phyloP scores from a whole-genome alignment of 2,888 invertebrate species.

The Sepiola atlantica region DNA sequence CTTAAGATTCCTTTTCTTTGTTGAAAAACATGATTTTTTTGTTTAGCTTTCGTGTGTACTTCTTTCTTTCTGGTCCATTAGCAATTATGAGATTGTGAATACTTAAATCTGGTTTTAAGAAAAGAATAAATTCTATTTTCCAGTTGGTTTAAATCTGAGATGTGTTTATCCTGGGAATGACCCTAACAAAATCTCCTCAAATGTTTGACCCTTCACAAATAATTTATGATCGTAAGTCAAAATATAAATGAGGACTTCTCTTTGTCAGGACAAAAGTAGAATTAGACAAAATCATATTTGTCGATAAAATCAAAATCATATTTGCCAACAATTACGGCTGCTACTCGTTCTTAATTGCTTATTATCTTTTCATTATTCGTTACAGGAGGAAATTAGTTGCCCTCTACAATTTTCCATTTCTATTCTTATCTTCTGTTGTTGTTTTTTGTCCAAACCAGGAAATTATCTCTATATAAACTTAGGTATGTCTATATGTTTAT shows the following conservation, averaged over 20 bases:
- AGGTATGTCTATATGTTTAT: neutral
- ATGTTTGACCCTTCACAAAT: neutral
- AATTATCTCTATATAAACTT: neutral
- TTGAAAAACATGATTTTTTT: too few species aligned
- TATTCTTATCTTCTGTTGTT: neutral
- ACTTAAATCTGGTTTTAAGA: neutral
- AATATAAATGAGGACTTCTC: neutral
- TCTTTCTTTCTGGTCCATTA: too few species aligned
- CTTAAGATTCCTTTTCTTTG: too few species aligned
- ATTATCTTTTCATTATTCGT: neutral
- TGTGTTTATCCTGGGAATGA: neutral
- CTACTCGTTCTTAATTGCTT: neutral
- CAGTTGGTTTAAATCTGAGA: neutral
- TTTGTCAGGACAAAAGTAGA: neutral
- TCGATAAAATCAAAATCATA: neutral
- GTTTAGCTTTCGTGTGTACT: too few species aligned
- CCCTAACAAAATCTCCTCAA: neutral
- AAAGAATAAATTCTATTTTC: neutral
- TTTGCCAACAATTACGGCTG: constrained; percentile 14
- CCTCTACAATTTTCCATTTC: neutral
- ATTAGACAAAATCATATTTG: neutral
- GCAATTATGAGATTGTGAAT: too few species aligned
- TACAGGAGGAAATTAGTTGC: neutral
- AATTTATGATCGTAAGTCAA: neutral
- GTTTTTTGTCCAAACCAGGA: neutral